These are phyloP conservation scores for Leptocoma aspasia DNA, from an alignment of 2,113 vertebrate genomes.

Conservation along the genomic window DNA sequence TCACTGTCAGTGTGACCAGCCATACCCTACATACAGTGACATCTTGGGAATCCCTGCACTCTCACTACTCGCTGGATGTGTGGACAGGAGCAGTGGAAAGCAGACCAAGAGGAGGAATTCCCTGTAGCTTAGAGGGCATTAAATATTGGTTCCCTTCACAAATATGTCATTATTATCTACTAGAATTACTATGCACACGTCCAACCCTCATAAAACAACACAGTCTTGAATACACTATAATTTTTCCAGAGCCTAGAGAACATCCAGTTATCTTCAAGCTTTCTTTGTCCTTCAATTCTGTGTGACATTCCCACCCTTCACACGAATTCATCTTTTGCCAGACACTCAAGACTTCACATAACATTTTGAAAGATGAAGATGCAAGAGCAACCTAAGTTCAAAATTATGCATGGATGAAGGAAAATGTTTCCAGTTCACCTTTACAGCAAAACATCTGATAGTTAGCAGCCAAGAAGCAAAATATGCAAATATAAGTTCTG, in stretches of 20 bases:
- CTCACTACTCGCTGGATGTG: fast-evolving
- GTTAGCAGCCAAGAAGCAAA: background rate
- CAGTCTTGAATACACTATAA: background rate
- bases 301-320: background rate
- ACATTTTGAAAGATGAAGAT: background rate
- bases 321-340: background rate
- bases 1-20: background rate
- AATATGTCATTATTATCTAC: background rate
- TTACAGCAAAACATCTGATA: background rate
- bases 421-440: background rate
- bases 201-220: background rate
- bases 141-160: background rate
- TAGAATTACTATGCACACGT: background rate
- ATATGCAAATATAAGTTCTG: background rate
- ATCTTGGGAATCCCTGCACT: background rate
- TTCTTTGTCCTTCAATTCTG: background rate
- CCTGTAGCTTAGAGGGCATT: background rate
- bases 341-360: background rate
- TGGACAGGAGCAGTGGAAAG: background rate
- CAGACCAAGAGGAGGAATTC: background rate
- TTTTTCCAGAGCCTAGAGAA: background rate
- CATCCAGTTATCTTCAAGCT: background rate
- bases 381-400: background rate
- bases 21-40: background rate
- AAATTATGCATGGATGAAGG: background rate